Evolutionary conservation across 2,113 vertebrate species (phyloP).

Genomic region (Heliornis fulica): DNA sequence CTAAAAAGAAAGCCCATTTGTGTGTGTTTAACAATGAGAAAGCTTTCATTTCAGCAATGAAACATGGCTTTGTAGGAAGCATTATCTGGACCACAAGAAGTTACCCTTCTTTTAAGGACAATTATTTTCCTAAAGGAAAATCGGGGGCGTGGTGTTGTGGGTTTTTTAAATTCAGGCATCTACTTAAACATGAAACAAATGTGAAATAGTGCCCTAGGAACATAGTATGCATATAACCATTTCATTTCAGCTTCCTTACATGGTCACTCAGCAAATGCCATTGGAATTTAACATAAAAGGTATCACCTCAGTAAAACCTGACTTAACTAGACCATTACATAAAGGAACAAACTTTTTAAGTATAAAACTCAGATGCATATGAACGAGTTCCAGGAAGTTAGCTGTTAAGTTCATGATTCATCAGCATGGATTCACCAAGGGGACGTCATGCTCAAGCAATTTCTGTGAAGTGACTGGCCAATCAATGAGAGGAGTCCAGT

Average conservation of each 20-base stretch:
- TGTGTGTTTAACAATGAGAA: background rate
- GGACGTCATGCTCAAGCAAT: background rate
- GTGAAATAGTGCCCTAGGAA: background rate
- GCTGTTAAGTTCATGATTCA: background rate
- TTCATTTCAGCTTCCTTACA: background rate
- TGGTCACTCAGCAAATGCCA: background rate
- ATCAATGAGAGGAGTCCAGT: background rate
- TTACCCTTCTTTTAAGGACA: background rate
- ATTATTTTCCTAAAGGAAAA: background rate
- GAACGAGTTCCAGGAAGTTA: background rate
- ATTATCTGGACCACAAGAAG: background rate
- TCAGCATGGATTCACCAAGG: background rate
- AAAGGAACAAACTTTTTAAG: background rate
- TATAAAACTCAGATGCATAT: background rate
- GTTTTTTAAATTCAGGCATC: background rate
- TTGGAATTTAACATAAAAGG: background rate
- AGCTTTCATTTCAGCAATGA: background rate
- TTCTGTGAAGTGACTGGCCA: background rate
- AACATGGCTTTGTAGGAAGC: background rate
- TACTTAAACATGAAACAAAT: background rate
- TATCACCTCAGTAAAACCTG: background rate
- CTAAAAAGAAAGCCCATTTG: background rate
- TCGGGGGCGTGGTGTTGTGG: too few species aligned
- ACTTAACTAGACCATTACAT: background rate
- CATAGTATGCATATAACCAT: background rate